A percentile compares a stretch with the other conserved stretches of the same genome.
phyloP scores from a whole-genome alignment of 2,888 invertebrate genomes.

The Branchipolynoe longqiensis region DNA sequence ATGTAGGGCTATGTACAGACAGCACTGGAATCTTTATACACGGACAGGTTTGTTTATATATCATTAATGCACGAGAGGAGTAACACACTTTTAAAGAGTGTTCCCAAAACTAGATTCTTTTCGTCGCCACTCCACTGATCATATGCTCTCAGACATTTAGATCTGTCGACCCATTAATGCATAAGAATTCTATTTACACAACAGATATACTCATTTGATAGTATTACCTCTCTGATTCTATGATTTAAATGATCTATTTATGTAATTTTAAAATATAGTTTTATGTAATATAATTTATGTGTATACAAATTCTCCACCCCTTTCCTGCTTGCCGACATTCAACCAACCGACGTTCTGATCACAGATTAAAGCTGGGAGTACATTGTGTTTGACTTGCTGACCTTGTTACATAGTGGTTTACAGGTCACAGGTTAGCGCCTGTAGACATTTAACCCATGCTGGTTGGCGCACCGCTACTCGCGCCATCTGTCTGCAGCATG shows the following conservation, averaged over 20 bases:
- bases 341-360: conserved; percentile 1
- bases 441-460: background rate
- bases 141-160: too few species aligned
- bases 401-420: background rate
- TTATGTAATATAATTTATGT: background rate
- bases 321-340: background rate
- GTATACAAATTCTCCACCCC: background rate
- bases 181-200: too few species aligned
- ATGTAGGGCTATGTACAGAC: conserved; percentile 1
- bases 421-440: background rate
- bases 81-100: conserved; percentile 4
- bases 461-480: background rate
- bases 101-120: conserved; percentile 40
- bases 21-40: conserved; percentile 14
- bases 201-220: too few species aligned
- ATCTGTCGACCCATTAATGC: too few species aligned
- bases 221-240: background rate
- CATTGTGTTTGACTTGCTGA: background rate
- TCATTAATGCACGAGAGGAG: background rate
- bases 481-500: background rate
- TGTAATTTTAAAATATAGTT: background rate
- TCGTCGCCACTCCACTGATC: background rate
- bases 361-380: conserved; percentile 48
- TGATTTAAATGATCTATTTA: background rate
- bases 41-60: conserved; percentile 21